A percentile compares a stretch with the other conserved stretches of the same genome.
Conservation (phyloP, 2,797 vertebrate species). For the Pipistrellus kuhlii region DNA sequence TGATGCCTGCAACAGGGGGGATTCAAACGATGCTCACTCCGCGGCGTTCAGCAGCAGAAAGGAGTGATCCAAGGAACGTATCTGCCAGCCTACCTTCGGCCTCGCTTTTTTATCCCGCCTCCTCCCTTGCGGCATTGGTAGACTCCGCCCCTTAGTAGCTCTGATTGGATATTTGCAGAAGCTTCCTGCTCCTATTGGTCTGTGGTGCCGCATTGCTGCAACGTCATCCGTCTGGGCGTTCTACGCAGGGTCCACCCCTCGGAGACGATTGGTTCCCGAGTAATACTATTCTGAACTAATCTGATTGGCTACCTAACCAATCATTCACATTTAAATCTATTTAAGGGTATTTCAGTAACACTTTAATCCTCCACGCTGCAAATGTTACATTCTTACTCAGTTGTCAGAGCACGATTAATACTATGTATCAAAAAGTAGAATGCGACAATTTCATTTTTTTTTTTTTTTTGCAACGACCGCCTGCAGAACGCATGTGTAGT, state of each 20-base stretch:
- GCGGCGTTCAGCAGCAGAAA: constrained; percentile 77
- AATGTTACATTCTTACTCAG: background rate
- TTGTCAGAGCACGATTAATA: background rate
- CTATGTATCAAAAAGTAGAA: background rate
- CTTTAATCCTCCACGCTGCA: background rate
- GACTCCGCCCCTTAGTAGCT: background rate
- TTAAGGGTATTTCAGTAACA: background rate
- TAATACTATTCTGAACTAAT: background rate
- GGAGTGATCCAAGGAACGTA: constrained; percentile 57
- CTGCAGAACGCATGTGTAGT: constrained; percentile 71
- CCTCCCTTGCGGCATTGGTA: constrained; percentile 77
- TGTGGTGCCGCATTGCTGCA: background rate
- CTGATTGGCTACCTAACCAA: constrained; percentile 59
- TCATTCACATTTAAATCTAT: constrained; percentile 62
- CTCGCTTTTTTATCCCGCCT: constrained; percentile 81
- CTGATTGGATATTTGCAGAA: background rate
- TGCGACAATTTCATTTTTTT: background rate
- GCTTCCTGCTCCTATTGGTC: constrained; percentile 12
- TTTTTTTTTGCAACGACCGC: background rate
- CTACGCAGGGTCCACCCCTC: constrained; percentile 55
- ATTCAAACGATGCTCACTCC: constrained; percentile 74
- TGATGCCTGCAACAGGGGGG: constrained; percentile 49
- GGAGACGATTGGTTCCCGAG: constrained; percentile 15
- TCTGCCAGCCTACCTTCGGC: constrained; percentile 78
- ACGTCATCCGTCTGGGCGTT: constrained; percentile 58